Base-by-base conservation (phyloP, 2,888 invertebrate species). In the Bedellia somnulentella region DNA sequence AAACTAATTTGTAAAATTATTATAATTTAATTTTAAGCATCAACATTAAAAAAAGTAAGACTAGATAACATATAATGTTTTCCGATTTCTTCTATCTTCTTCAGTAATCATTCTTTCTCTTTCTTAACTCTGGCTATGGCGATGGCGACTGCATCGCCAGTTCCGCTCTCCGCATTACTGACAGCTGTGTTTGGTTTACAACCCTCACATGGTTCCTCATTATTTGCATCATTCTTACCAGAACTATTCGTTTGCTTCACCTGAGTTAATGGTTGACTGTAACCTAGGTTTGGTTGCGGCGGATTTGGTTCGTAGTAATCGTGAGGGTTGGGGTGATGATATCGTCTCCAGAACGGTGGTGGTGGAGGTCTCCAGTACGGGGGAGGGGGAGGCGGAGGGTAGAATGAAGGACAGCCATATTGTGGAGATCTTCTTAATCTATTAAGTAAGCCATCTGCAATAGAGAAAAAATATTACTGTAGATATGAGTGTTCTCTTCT, bases 381-480 rank as follows among this genome's bases (percentile, higher is more conserved):
- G 8, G 39, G 34, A 2, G 36, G 38, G 4, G 37, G 30, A 5
- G 23, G 30, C 4, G 42, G 43, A 1, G 34, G 39, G 27, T 38
- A 46, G 37, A 12, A 22, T 10, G 10, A 18, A 3, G 10, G 3
- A 23, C 24, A 15, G 10, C 16, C 15, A n/a, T 22, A 15, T 26
- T 55, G 36, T 3, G 61, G 56, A 0, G 64, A 56, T 0, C 71
- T 59, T 35, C 48, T 63, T 25, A 60, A 10, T 4, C 70, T 46
- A 5, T 53, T 46, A 2, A 50, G 23, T 4, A 52, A 15, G 10
- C 45, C 62, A 52, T 49, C 47, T 64, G 55, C 2, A 44, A 36
- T 29, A n/a, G n/a, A n/a, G n/a, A n/a, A n/a, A n/a, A n/a, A n/a
- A n/a, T n/a, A n/a, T n/a, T n/a, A n/a, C n/a, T n/a, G n/a, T n/a